Base-by-base conservation (phyloP, 2,888 invertebrate genomes). In the Sminthurides aquaticus region DNA sequence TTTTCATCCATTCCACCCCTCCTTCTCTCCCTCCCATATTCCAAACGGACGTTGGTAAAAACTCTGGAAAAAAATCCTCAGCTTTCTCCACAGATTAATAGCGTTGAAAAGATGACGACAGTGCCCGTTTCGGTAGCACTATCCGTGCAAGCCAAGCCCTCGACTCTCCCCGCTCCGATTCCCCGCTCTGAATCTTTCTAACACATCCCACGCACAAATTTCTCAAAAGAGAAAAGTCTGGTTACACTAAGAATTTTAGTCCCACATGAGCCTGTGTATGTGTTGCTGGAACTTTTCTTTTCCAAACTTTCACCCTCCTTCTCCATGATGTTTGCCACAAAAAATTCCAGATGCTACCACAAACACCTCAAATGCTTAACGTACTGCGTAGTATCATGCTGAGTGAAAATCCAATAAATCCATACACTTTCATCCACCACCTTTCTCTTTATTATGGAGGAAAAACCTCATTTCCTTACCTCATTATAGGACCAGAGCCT, bases 401-500 rank as follows among this genome's bases (percentile, higher is more conserved):
- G 11, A 11, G 43, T 8, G 18, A 43, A 43, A 11, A 43, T 43
- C 43, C 8, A 43, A 18, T 43, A 11, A 18, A 43, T 43, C 43
- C 18, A 8, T 18, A 18, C 43, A 11, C 8, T 43, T 43, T 43
- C 18, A 11, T 18, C 43, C 43, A 43, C 8, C 43, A 11, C 43
- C 11, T 43, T 11, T 43, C 43, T 18, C 43, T 11, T 43, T 8
- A 43, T 18, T 11, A 8, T 11, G 43, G 43, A 43, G 18, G 43
- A 43, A 18, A 11, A n/a, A n/a, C n/a, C n/a, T n/a, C n/a, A n/a
- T 55, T 49, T 49, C 68, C 68, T 71, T 29, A 73, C 70, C 91
- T 87, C 55, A 96, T 82, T 1, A 95, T 82, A 78, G 94, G 91
- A 0, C 95, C 95, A 74, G 87, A 76, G 69, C 92, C 92, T 81